Evolutionary conservation across 2,888 invertebrate species (phyloP).

Genomic region (Lypha dubia): DNA sequence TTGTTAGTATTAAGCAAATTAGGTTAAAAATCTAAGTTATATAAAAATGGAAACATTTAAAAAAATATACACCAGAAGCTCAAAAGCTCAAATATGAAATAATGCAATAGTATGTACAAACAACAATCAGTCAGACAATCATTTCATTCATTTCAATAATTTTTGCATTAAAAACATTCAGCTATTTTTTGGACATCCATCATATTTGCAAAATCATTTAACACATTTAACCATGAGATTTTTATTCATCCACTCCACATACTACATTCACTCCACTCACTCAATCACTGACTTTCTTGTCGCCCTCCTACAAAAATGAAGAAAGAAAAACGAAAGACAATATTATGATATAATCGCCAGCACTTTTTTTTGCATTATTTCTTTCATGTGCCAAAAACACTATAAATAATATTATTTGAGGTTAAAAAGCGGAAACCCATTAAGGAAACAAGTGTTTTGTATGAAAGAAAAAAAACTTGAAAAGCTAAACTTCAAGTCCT

Average conservation of each 20-base stretch:
- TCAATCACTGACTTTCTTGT: background rate
- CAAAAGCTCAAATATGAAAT: background rate
- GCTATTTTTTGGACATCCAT: conserved; percentile 41
- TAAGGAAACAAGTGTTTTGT: conserved; percentile 41
- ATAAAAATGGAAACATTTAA: background rate
- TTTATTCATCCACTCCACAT: background rate
- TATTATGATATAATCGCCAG: conserved; percentile 20
- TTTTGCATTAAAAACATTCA: conserved; percentile 39
- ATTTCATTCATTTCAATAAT: conserved; percentile 10
- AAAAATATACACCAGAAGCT: conserved; percentile 3
- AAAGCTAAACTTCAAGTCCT: conserved; percentile 18
- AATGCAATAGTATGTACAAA: conserved; percentile 3
- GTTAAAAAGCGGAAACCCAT: conserved; percentile 33
- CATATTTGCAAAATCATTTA: conserved; percentile 62
- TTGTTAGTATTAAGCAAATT: too few relatives aligned
- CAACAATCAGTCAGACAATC: background rate
- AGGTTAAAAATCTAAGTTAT: conserved; percentile 1
- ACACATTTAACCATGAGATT: conserved; percentile 43
- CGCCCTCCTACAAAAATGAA: background rate
- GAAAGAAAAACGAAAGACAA: background rate
- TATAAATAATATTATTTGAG: background rate
- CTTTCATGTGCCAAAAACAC: conserved; percentile 18
- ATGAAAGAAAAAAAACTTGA: background rate
- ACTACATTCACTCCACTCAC: background rate
- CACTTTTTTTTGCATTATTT: background rate